These are phyloP conservation scores for Periphyllus acericola DNA, from an alignment of 2,888 invertebrate genomes.

Conservation along the genomic window DNA sequence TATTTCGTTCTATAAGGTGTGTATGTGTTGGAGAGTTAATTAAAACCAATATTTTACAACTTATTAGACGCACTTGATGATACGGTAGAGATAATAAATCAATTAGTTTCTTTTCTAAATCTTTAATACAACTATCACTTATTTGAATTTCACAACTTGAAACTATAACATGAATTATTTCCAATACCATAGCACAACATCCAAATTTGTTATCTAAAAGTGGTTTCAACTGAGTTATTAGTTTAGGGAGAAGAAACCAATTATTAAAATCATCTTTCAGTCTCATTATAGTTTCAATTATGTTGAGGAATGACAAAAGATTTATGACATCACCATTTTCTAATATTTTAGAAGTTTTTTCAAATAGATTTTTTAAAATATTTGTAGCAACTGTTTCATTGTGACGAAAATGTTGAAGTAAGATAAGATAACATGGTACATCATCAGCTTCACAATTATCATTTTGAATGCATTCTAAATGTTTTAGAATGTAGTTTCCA, in stretches of 20 bases:
- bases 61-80: constrained; percentile 58
- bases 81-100: constrained; percentile 62
- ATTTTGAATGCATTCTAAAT: constrained; percentile 31
- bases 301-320: constrained; percentile 33
- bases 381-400: constrained; percentile 37
- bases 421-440: constrained; percentile 46
- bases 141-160: constrained; percentile 35
- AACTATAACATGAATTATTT: constrained; percentile 39
- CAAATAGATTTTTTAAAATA: constrained; percentile 26
- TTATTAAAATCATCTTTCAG: constrained; percentile 27
- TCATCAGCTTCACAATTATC: constrained; percentile 13
- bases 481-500: constrained; percentile 23
- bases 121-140: constrained; percentile 32
- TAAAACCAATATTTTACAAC: constrained; percentile 48
- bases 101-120: constrained; percentile 56
- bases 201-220: constrained; percentile 53
- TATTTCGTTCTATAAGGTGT: constrained; percentile 21
- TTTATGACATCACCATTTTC: constrained; percentile 34
- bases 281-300: constrained; percentile 47
- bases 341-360: constrained; percentile 20
- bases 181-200: constrained; percentile 53
- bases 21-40: constrained; percentile 26
- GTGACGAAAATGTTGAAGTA: constrained; percentile 56
- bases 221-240: constrained; percentile 38
- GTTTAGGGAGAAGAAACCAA: constrained; percentile 17